Evolutionary conservation across 2,797 vertebrate genomes (phyloP), one percentile per base, ranked within the genome.

Genomic region (Chanos chanos): DNA sequence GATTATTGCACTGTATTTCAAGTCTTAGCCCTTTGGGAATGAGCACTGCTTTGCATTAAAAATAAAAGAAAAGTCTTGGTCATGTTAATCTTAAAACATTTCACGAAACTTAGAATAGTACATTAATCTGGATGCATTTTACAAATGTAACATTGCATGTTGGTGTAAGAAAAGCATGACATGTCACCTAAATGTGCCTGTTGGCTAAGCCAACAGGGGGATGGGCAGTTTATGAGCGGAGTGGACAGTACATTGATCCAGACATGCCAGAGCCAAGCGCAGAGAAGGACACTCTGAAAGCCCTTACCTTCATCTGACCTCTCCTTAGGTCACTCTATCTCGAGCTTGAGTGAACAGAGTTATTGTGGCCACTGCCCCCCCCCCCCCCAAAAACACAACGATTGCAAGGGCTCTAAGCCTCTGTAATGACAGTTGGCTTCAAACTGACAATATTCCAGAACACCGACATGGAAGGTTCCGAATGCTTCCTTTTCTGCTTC

Each of bases 1-100:
- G 64, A 70, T 53, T 36, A 63, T n/a, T 0, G 24, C 10, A 6
- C 45, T 60, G 50, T 52, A 55, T 70, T 68, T 72, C 54, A 71
- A 61, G 19, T 18, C 13, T 39, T 33, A 45, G 18, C 53, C 16
- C 8, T 5, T 49, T 43, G 41, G 36, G 49, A 55, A 59, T 33
- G 41, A 54, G 45, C 55, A 71, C 43, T 47, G 54, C 41, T 66
- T 64, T 65, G 51, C 7, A 56, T 22, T 56, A 49, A 49, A 47
- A 59, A 30, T 39, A 49, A 47, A 47, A 40, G 2, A 25, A 12
- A 47, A 49, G 47, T 6, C 28, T 43, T 56, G 7, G 33, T 52
- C 10, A n/a, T 48, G 24, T 18, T 24, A 21, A 28, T 57, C 12
- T 15, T n/a, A n/a, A n/a, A 27, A 12, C n/a, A 45, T 37, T 31